Conservation (phyloP, 2,797 vertebrate genomes). For the Eremophila alpestris region DNA sequence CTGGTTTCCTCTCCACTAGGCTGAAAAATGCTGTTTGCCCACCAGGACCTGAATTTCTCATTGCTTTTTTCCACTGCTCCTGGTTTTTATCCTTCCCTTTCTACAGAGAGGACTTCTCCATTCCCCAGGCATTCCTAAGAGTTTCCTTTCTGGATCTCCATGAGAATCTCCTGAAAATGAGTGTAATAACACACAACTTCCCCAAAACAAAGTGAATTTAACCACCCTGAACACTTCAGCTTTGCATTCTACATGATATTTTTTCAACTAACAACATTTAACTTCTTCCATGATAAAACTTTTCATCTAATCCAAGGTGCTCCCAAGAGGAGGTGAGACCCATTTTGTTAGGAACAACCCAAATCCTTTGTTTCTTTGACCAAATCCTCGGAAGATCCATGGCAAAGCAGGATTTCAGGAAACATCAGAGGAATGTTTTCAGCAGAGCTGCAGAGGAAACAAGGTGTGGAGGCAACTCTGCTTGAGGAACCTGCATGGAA, state of each 20-base stretch:
- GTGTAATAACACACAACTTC: not conserved
- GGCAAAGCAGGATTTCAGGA: not conserved
- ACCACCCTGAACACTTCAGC: not conserved
- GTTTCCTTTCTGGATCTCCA: not conserved
- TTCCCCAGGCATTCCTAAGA: not conserved
- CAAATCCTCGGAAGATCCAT: not conserved
- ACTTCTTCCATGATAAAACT: not conserved
- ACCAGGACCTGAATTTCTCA: not conserved
- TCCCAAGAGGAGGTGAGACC: not conserved
- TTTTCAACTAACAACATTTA: not conserved
- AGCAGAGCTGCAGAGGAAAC: not conserved
- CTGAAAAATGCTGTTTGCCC: not conserved
- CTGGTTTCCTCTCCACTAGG: not conserved
- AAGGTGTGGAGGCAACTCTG: not conserved
- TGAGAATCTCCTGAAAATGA: not conserved
- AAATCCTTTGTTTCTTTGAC: not conserved
- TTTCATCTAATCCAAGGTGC: not conserved
- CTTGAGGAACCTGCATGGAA: not conserved
- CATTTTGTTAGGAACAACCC: not conserved
- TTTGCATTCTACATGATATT: not conserved
- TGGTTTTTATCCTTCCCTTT: not conserved
- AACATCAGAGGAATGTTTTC: not conserved
- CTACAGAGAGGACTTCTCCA: not conserved
- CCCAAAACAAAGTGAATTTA: not conserved
- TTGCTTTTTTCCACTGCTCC: not conserved